Evolutionary conservation across 2,888 invertebrate species (phyloP).

Genomic region (Doris montereyensis): DNA sequence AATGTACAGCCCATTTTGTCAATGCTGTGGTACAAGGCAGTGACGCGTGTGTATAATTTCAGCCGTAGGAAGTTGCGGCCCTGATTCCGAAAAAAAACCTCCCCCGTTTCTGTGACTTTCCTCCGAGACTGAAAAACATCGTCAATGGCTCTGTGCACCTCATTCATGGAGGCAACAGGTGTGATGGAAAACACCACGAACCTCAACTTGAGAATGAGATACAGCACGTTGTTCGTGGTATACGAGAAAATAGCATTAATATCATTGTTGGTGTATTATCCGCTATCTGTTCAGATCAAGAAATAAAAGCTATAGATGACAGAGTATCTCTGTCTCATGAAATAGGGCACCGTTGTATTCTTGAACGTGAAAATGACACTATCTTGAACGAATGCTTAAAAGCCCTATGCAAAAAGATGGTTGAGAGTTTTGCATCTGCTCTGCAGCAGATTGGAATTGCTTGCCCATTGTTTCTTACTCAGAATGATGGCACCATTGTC

Average conservation of each 20-base stretch:
- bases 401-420: constrained; percentile 57
- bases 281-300: constrained; percentile 59
- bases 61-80: constrained; percentile 66
- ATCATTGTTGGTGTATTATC: constrained; percentile 67
- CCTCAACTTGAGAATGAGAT: constrained; percentile 56
- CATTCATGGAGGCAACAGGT: constrained; percentile 63
- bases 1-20: constrained; percentile 69
- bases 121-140: constrained; percentile 50
- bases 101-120: constrained; percentile 66
- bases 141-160: constrained; percentile 52
- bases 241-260: constrained; percentile 53
- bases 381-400: constrained; percentile 68
- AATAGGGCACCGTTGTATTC: constrained; percentile 64
- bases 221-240: constrained; percentile 43
- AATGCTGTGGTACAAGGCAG: constrained; percentile 67
- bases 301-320: constrained; percentile 48
- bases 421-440: constrained; percentile 56
- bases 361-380: constrained; percentile 70
- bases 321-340: constrained; percentile 61
- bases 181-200: constrained; percentile 61
- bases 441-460: constrained; percentile 53
- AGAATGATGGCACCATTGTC: constrained; percentile 69
- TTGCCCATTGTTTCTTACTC: constrained; percentile 67
- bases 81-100: constrained; percentile 56
- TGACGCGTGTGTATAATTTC: constrained; percentile 58